These are phyloP conservation scores for Drosophila biarmipes DNA, from an alignment of 1,140 invertebrate species.

Conservation along the genomic window DNA sequence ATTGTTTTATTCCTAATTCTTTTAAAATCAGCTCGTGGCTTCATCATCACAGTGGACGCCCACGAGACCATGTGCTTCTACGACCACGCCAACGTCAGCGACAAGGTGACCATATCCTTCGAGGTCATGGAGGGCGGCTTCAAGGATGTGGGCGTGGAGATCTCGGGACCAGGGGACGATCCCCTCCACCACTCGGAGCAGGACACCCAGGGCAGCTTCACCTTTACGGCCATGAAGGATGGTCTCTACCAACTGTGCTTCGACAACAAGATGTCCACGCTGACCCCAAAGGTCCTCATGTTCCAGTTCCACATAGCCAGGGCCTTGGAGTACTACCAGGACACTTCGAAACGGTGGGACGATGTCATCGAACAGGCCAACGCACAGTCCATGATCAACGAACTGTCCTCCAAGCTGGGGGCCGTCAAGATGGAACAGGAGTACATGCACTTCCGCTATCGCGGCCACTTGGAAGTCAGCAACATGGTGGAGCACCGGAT, in stretches of 20 bases:
- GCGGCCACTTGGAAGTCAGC: constrained; percentile 41
- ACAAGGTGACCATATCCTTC: constrained; percentile 56
- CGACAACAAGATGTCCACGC: constrained; percentile 56
- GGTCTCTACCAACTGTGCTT: constrained; percentile 58
- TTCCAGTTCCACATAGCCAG: constrained; percentile 55
- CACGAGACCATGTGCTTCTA: constrained; percentile 62
- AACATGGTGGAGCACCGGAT: constrained; percentile 54
- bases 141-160: constrained; percentile 53
- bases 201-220: constrained; percentile 52
- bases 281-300: constrained; percentile 69
- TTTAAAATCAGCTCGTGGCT: background rate
- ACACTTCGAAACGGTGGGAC: constrained; percentile 30
- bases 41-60: constrained; percentile 61
- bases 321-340: constrained; percentile 26
- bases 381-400: constrained; percentile 44
- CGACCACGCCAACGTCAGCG: constrained; percentile 30
- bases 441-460: constrained; percentile 66
- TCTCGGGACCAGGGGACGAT: constrained; percentile 31
- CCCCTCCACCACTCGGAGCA: constrained; percentile 11
- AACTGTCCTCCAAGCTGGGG: constrained; percentile 33
- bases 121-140: constrained; percentile 76
- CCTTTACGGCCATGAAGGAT: constrained; percentile 41
- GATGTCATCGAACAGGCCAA: constrained; percentile 50
- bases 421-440: constrained; percentile 57
- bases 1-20: constrained; percentile 12